Evolutionary conservation across 2,888 invertebrate genomes (phyloP).

Genomic region (Clepsis dumicolana): DNA sequence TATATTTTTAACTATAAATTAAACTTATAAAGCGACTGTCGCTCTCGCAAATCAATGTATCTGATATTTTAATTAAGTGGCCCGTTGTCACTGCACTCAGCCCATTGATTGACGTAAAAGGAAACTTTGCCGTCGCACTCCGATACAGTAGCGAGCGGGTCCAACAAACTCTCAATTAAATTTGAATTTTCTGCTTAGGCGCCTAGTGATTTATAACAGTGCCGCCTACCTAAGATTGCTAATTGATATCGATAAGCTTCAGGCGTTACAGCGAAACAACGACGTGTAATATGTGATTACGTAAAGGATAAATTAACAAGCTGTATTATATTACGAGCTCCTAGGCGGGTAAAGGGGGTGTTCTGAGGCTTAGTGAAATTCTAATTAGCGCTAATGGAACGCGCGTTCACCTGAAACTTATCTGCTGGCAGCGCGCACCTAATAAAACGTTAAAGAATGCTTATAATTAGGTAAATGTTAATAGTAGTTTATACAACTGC

Average conservation of each 20-base stretch:
- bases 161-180: constrained; percentile 18
- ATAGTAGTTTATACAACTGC: too few species aligned
- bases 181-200: constrained; percentile 19
- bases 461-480: background rate
- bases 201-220: constrained; percentile 13
- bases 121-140: constrained; percentile 45
- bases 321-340: constrained; percentile 4
- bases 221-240: background rate
- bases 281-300: background rate
- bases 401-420: constrained; percentile 71
- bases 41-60: constrained; percentile 46
- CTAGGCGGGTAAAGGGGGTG: constrained; percentile 15
- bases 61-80: constrained; percentile 65
- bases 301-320: constrained; percentile 4
- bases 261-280: constrained; percentile 19
- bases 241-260: constrained; percentile 25
- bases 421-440: constrained; percentile 55
- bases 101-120: constrained; percentile 47
- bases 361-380: constrained; percentile 66
- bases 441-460: constrained; percentile 39
- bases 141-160: constrained; percentile 8
- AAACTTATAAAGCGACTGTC: constrained; percentile 21
- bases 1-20: constrained; percentile 8
- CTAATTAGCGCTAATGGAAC: constrained; percentile 81
- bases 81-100: constrained; percentile 45